Base-by-base conservation (phyloP, 2,888 invertebrate genomes). In the Barypeithes pellucidus region DNA sequence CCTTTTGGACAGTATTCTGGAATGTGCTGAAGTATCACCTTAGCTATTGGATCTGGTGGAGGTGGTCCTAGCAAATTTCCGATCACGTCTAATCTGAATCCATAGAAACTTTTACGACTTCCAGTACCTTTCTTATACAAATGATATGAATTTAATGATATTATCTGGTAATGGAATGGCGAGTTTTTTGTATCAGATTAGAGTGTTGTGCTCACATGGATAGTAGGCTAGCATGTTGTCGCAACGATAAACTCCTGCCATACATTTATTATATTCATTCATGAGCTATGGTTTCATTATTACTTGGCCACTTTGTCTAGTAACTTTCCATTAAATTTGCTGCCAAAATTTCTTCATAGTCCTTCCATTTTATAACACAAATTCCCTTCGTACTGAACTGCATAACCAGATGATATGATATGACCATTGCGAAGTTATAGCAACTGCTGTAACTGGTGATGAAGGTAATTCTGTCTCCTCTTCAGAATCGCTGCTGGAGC, bases 321-420 rank as follows among this genome's bases (percentile, higher is more conserved):
- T 24, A 4, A 24, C 24, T 75, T 16, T 24, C 68, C 75, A 12
- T 45, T 52, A 67, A 65, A 75, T 75, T 78, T 77, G 8, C 61
- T 79, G 74, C 75, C 8, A 67, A 45, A 18, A 78, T 75, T 47
- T 80, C 77, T 29, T 76, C 20, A 29, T 76, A 72, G 60, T 78
- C 77, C 24, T 67, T 75, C 77, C 77, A 80, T 65, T 80, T 80
- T 8, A 63, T 68, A 9, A 80, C 69, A 47, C 72, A 68, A 39
- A 73, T 68, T 62, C 68, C 73, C 7, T 67, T 41, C 12, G 43
- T 12, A 22, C n/a, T 63, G 45, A 39, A 75, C 41, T 63, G 50
- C 3, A 36, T 20, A n/a, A 67, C 33, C 12, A 36, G 18, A 60
- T 78, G n/a, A 45, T 45, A 20, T n/a, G 14, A 14, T 62, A 45